Conservation (phyloP, 2,113 vertebrate genomes). For the Panurus biarmicus region DNA sequence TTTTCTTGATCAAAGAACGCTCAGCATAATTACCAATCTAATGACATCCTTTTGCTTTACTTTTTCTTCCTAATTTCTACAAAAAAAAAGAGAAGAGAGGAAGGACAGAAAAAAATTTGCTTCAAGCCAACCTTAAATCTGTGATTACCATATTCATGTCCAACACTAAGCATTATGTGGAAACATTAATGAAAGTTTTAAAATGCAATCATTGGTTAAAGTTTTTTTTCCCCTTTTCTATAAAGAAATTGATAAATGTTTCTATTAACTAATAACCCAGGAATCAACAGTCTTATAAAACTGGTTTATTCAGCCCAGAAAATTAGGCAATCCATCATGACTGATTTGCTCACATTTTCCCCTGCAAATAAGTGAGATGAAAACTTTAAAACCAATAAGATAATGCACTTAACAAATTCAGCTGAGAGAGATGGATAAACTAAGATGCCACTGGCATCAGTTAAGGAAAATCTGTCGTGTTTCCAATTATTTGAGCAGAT, state of each 20-base stretch:
- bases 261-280: constrained; percentile 96
- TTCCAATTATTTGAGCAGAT: constrained; percentile 79
- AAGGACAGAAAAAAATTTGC: not conserved
- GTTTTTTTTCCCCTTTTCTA: constrained; percentile 44
- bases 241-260: constrained; percentile 88
- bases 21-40: constrained; percentile 54
- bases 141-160: constrained; percentile 67
- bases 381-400: constrained; percentile 84
- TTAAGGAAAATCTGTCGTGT: constrained; percentile 70
- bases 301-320: constrained; percentile 89
- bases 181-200: constrained; percentile 87
- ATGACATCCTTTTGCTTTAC: constrained; percentile 46
- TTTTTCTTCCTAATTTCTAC: not conserved
- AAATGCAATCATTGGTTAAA: constrained; percentile 90
- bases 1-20: constrained; percentile 60
- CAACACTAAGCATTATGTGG: constrained; percentile 80
- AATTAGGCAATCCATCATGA: constrained; percentile 99
- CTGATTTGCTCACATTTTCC: constrained; percentile 90
- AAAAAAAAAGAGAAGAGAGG: not conserved
- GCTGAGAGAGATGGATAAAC: constrained; percentile 74
- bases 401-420: constrained; percentile 81
- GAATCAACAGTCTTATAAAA: constrained; percentile 97
- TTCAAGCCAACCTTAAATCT: constrained; percentile 36
- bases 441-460: constrained; percentile 72
- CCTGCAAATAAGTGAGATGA: constrained; percentile 76